phyloP scores from a whole-genome alignment of 2,888 invertebrate species.

The Acleris cristana region DNA sequence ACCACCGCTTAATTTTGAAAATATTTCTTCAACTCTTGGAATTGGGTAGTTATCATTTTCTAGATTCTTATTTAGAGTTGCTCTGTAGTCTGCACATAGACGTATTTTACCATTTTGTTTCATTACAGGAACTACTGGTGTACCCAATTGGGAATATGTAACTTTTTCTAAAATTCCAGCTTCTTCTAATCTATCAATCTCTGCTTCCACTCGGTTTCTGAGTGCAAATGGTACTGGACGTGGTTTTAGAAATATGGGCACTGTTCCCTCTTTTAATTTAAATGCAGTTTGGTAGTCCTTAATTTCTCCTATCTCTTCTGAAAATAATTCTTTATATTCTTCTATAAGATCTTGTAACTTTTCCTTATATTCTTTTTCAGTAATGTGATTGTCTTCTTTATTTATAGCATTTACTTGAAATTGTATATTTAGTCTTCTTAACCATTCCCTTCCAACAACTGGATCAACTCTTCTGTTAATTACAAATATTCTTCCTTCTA shows the following conservation, averaged over 20 bases:
- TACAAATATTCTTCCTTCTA: conserved; percentile 14
- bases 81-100: conserved; percentile 37
- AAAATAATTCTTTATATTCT: conserved; percentile 36
- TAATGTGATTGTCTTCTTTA: conserved; percentile 32
- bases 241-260: conserved; percentile 32
- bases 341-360: conserved; percentile 28
- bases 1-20: conserved; percentile 36
- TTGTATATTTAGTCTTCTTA: conserved; percentile 35
- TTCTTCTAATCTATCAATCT: conserved; percentile 29
- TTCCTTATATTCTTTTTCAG: conserved; percentile 35
- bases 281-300: conserved; percentile 35
- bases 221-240: conserved; percentile 34
- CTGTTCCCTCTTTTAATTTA: conserved; percentile 28
- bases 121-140: conserved; percentile 36
- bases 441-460: conserved; percentile 37
- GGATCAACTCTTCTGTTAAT: conserved; percentile 32
- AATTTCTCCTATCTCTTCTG: conserved; percentile 36
- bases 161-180: conserved; percentile 34
- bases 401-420: conserved; percentile 32
- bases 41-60: conserved; percentile 28
- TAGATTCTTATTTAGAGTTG: conserved; percentile 36
- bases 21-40: conserved; percentile 38
- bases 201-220: conserved; percentile 23
- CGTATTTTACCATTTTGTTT: conserved; percentile 36
- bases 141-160: conserved; percentile 37